These are phyloP conservation scores for Xanthostigma xanthostigma DNA, from an alignment of 2,888 invertebrate species.

Conservation along the genomic window DNA sequence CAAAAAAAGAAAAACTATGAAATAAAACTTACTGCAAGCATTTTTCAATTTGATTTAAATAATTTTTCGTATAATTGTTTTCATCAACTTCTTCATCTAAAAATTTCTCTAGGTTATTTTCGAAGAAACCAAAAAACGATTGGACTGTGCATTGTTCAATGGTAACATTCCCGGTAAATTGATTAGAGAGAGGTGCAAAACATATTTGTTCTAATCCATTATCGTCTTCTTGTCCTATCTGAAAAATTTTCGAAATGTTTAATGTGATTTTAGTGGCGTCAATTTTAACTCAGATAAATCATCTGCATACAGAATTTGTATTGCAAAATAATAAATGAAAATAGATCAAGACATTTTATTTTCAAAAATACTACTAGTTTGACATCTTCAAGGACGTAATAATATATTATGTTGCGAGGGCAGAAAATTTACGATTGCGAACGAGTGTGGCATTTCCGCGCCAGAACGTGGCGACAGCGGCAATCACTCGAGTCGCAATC, in stretches of 20 bases:
- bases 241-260: conserved; percentile 9
- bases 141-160: conserved; percentile 61
- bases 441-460: too few species aligned
- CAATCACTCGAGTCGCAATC: too few species aligned
- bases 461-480: too few species aligned
- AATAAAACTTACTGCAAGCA: conserved; percentile 30
- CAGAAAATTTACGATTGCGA: too few species aligned
- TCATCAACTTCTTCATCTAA: conserved; percentile 19
- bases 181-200: conserved; percentile 61
- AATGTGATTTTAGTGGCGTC: neutral
- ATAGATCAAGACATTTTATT: too few species aligned
- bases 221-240: conserved; percentile 36
- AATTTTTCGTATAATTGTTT: conserved; percentile 22
- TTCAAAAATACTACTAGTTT: too few species aligned
- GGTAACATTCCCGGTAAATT: conserved; percentile 38
- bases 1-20: conserved; percentile 2
- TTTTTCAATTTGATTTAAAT: conserved; percentile 34
- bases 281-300: too few species aligned
- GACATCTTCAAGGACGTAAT: too few species aligned
- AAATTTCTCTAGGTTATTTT: conserved; percentile 37
- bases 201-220: conserved; percentile 57
- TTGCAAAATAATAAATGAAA: too few species aligned
- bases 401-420: too few species aligned
- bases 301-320: too few species aligned
- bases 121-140: conserved; percentile 69